These are phyloP conservation scores for Nerophis lumbriciformis DNA, from an alignment of 2,113 vertebrate genomes.

Conservation along the genomic window DNA sequence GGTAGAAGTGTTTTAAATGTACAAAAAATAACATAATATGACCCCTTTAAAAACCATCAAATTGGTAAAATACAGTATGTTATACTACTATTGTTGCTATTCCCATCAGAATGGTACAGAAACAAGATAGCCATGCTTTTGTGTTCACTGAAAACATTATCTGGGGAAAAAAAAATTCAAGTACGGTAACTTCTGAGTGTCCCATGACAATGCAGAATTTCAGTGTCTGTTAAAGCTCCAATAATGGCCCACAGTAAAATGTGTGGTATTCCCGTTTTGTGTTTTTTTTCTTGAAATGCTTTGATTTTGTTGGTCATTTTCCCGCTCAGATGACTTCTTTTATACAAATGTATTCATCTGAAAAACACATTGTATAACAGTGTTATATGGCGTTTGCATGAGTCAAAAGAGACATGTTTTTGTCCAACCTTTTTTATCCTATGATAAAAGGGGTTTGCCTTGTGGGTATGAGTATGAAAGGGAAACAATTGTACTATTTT, in stretches of 20 bases:
- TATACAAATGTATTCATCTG: conserved; percentile 1
- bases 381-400: background rate
- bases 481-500: background rate
- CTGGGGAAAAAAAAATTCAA: background rate
- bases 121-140: background rate
- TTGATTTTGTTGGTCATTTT: background rate
- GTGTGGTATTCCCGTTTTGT: background rate
- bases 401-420: background rate
- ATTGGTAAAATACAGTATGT: no score
- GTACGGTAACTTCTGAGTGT: background rate
- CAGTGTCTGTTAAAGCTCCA: background rate
- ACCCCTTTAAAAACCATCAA: no score
- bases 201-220: conserved; percentile 10
- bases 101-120: background rate
- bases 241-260: background rate
- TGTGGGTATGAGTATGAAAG: background rate
- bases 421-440: background rate
- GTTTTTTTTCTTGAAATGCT: conserved; percentile 14
- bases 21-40: no score
- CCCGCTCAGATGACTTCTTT: background rate
- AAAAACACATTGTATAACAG: background rate
- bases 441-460: background rate
- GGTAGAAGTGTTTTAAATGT: no score
- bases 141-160: background rate
- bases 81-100: background rate